Conservation (phyloP, 2,888 invertebrate genomes). For the Labia minor region DNA sequence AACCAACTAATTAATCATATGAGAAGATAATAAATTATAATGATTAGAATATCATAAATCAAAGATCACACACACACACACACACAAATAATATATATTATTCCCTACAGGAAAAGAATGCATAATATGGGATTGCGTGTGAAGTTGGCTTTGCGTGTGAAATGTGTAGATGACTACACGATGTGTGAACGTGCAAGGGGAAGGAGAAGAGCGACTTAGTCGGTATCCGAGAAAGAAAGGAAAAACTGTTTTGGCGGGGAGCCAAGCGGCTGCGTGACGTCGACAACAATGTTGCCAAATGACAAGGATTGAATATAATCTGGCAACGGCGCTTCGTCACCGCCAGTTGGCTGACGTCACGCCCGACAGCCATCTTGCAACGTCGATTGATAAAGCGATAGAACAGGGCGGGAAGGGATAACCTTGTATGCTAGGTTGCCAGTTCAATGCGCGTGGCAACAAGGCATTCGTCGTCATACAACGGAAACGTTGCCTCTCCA, state of each 20-base stretch:
- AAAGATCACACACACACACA: too few species aligned
- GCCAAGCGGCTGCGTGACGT: conserved; percentile 14
- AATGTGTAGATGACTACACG: neutral
- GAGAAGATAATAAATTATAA: too few species aligned
- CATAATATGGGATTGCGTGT: too few species aligned
- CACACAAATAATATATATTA: too few species aligned
- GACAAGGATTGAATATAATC: neutral
- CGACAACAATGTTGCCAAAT: neutral
- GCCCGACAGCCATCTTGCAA: neutral
- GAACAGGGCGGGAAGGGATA: conserved; percentile 13
- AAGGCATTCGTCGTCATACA: neutral
- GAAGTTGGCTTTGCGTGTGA: too few species aligned
- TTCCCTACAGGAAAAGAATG: too few species aligned
- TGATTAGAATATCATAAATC: too few species aligned
- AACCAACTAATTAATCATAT: too few species aligned
- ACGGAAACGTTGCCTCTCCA: conserved; percentile 7
- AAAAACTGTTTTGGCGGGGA: conserved; percentile 17
- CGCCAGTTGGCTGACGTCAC: conserved; percentile 1
- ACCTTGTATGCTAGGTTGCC: neutral
- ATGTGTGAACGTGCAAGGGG: neutral
- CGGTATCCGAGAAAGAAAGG: neutral
- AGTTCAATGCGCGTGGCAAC: neutral
- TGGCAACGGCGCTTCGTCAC: neutral
- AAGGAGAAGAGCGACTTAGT: neutral
- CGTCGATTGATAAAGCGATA: conserved; percentile 13